phyloP scores from a whole-genome alignment of 2,113 vertebrate genomes.

The Apistogramma diplotaenia region DNA sequence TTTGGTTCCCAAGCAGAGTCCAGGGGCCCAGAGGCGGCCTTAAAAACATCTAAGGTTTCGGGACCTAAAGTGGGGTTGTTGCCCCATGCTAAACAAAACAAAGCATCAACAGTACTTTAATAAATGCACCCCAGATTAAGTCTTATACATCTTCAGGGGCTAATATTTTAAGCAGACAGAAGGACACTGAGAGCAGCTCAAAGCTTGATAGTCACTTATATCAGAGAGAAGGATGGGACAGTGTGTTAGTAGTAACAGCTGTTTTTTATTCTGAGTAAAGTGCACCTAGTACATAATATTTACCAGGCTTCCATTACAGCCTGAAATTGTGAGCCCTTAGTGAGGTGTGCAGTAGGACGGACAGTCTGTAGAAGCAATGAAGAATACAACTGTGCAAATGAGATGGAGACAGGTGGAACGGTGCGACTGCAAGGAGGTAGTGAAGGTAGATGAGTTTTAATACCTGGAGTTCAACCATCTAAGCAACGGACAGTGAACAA shows the following conservation, averaged over 20 bases:
- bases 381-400: not conserved
- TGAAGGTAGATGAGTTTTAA: rapidly evolving
- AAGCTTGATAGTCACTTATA: not conserved
- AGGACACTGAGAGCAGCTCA: not conserved
- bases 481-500: not conserved
- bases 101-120: rapidly evolving
- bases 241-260: not conserved
- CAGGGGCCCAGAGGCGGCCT: not conserved
- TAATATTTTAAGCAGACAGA: not conserved
- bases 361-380: not conserved
- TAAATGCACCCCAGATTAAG: not conserved
- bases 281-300: not conserved
- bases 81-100: not conserved
- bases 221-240: not conserved
- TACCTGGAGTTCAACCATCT: not conserved
- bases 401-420: not conserved
- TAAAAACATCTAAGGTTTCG: not conserved
- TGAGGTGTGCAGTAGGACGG: not conserved
- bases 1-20: constrained; percentile 3
- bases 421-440: not conserved
- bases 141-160: not conserved
- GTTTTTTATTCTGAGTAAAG: not conserved
- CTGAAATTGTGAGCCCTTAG: not conserved
- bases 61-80: not conserved
- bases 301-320: not conserved